Percentiles rank a stretch among this genome's conserved stretches.
phyloP scores from a whole-genome alignment of 1,140 invertebrate species.

The Pectinophora gossypiella region DNA sequence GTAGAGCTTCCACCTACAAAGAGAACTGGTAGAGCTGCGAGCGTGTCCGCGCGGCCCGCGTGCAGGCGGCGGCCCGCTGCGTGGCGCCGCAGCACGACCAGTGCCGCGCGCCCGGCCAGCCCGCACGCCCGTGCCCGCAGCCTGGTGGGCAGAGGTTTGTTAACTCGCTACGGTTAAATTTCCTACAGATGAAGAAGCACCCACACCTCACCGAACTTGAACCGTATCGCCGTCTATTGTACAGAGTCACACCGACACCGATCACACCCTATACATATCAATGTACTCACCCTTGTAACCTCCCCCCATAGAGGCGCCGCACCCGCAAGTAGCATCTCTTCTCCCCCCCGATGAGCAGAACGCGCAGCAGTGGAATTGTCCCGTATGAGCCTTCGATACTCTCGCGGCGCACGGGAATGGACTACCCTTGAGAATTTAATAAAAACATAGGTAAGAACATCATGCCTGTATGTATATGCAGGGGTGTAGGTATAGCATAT shows the following conservation, averaged over 20 bases:
- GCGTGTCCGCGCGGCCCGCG: conserved; percentile 33
- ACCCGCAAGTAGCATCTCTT: conserved; percentile 81
- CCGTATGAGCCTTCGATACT: conserved; percentile 77
- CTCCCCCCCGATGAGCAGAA: conserved; percentile 87
- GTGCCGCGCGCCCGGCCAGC: conserved; percentile 84
- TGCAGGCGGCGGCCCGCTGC: conserved; percentile 76
- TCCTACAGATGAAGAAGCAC: neutral
- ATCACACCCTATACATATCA: too few relatives aligned
- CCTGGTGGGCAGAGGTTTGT: conserved; percentile 29
- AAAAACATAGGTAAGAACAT: too few relatives aligned
- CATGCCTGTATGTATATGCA: too few relatives aligned
- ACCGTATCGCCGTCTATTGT: neutral
- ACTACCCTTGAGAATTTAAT: conserved; percentile 64
- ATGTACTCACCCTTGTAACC: conserved; percentile 79
- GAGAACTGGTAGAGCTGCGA: conserved; percentile 75
- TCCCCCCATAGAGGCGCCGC: conserved; percentile 82
- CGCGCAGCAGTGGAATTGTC: conserved; percentile 87
- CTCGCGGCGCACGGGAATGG: conserved; percentile 77
- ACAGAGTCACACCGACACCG: too few relatives aligned
- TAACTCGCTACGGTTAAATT: too few relatives aligned
- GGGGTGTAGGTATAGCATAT: too few relatives aligned
- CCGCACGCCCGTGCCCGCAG: conserved; percentile 86
- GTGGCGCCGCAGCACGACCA: conserved; percentile 88
- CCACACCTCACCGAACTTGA: neutral
- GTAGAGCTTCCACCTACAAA: conserved; percentile 32